A percentile compares a stretch with the other conserved stretches of the same genome.
Conservation (phyloP, 2,113 vertebrate genomes). For the Dascyllus trimaculatus region DNA sequence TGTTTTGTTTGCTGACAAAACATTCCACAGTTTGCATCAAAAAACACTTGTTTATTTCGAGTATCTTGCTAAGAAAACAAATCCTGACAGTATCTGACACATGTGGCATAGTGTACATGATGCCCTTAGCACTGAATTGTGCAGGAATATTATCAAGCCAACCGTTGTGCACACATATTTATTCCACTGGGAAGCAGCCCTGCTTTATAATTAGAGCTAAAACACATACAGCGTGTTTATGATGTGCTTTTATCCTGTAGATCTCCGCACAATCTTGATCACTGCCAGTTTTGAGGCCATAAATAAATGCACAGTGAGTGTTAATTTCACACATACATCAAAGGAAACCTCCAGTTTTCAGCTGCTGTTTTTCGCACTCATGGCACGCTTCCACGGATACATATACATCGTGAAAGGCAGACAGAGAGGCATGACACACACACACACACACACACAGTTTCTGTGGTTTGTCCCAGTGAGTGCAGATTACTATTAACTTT, state of each 20-base stretch:
- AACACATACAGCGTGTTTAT: conserved; percentile 25
- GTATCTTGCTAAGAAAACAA: conserved; percentile 8
- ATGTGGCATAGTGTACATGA: conserved; percentile 4
- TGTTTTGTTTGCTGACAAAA: conserved; percentile 42
- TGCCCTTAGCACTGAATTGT: background rate
- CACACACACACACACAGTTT: background rate
- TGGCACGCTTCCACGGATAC: background rate
- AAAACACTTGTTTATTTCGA: conserved; percentile 16
- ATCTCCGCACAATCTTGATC: conserved; percentile 32
- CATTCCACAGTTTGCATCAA: background rate
- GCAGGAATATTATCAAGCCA: conserved; percentile 16
- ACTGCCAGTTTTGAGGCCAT: conserved; percentile 22
- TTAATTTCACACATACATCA: conserved; percentile 34
- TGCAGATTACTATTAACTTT: conserved; percentile 47
- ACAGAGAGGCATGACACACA: background rate
- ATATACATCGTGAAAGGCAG: conserved; percentile 6
- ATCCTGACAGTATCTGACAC: background rate
- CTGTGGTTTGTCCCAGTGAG: conserved; percentile 1
- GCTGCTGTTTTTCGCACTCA: background rate
- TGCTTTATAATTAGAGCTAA: conserved; percentile 30
- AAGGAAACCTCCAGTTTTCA: background rate
- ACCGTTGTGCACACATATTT: conserved; percentile 9
- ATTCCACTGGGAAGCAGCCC: conserved; percentile 31
- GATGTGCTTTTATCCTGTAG: conserved; percentile 24
- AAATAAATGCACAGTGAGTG: conserved; percentile 9